Evolutionary conservation across 2,888 invertebrate species (phyloP).

Genomic region (Pasiphila rectangulata): DNA sequence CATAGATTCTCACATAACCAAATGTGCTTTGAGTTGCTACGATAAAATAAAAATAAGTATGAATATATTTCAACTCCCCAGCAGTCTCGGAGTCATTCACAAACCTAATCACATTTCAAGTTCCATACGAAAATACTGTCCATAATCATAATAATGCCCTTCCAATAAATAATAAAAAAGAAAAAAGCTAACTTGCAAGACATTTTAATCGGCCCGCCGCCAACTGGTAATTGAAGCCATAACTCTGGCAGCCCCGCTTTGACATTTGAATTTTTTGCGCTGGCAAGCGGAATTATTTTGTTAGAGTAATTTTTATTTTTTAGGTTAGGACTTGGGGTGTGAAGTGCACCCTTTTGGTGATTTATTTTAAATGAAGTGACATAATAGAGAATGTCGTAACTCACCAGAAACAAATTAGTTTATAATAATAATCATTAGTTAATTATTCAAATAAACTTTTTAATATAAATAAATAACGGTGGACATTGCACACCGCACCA

Average conservation of each 20-base stretch:
- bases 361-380: slow-evolving; percentile 8
- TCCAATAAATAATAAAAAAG: slow-evolving; percentile 46
- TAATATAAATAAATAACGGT: no score
- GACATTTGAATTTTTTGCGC: slow-evolving; percentile 75
- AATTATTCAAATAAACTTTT: no score
- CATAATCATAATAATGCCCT: slow-evolving; percentile 46
- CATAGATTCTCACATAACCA: no score
- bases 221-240: slow-evolving; percentile 72
- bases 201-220: slow-evolving; percentile 71
- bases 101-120: slow-evolving; percentile 16
- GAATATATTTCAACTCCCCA: no score
- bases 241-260: slow-evolving; percentile 76
- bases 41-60: not conserved
- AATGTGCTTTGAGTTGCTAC: no score
- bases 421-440: no score
- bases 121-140: slow-evolving; percentile 13
- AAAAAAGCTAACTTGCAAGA: slow-evolving; percentile 63
- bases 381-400: not conserved
- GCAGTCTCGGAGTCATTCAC: no score
- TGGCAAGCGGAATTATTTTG: slow-evolving; percentile 64
- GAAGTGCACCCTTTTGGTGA: slow-evolving; percentile 38
- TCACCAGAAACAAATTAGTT: not conserved
- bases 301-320: slow-evolving; percentile 48
- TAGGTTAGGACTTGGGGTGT: slow-evolving; percentile 51
- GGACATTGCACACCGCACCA: no score